Base-by-base conservation (phyloP, 2,113 vertebrate species). In the Otus sunia region DNA sequence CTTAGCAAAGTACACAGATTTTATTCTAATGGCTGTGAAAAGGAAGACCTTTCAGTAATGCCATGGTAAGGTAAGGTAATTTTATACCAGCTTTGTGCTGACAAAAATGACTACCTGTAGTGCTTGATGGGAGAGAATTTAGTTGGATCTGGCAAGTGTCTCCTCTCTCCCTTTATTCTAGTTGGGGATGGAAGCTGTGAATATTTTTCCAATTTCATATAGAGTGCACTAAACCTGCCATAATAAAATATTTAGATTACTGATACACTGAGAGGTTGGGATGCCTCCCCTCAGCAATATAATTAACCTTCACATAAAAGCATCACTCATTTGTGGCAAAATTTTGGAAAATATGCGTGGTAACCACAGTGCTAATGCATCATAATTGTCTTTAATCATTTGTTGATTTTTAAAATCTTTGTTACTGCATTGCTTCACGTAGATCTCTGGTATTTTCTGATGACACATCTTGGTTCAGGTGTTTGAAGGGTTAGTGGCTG, bases 401-500 rank as follows among this genome's bases (percentile, higher is more conserved):
- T 78, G 16, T 43, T 87, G 29, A 66, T 74, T 69, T 84, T 83
- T 9, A 83, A 85, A 90, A 37, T 34, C 32, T 60, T 83, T 69
- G 11, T 52, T 59, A 10, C 39, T 49, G 5, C 43, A 37, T 49
- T 90, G 7, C 27, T 94, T 82, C 62, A 68, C 67, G 27, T 37
- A 30, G 10, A 69, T 91, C 32, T 58, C 68, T 86, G 59, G 23
- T 76, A 32, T 78, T 95, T 96, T 75, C 67, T 94, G 34, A 87
- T 80, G 69, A 39, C 59, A 83, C 7, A 49, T 87, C 71, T 93
- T 82, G 36, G 49, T 72, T 95, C 79, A 89, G 88, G 86, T 83
- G 49, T 87, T 90, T 92, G 71, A 96, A 97, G 90, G 76, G 91
- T 97, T 97, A 97, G 91, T 74, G 64, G 23, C 74, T 89, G 74